phyloP scores from a whole-genome alignment of 2,797 vertebrate genomes.

The Macropodus opercularis region DNA sequence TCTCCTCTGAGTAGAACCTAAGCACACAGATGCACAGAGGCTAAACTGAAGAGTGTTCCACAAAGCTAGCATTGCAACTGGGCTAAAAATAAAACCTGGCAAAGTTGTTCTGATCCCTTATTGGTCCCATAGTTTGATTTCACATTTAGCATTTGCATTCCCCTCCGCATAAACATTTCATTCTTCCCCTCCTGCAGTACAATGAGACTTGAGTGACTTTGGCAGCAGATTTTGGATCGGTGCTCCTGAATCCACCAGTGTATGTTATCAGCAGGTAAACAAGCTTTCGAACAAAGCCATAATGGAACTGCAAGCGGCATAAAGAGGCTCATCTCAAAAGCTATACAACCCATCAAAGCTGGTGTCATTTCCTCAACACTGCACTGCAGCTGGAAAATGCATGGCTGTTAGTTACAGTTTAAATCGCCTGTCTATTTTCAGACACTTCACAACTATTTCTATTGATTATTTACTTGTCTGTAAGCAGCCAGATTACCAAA shows the following conservation, averaged over 20 bases:
- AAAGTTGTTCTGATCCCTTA: conserved; percentile 85
- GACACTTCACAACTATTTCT: conserved; percentile 82
- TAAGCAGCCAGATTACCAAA: conserved; percentile 79
- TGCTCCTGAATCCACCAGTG: conserved; percentile 88
- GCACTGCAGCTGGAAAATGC: conserved; percentile 79
- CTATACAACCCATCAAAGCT: conserved; percentile 87
- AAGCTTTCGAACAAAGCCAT: conserved; percentile 90
- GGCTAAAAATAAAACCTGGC: conserved; percentile 88
- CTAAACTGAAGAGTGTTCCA: conserved; percentile 74
- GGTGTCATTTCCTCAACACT: conserved; percentile 85
- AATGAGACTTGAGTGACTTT: conserved; percentile 90
- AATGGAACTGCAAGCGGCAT: conserved; percentile 86
- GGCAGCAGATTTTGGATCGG: conserved; percentile 88
- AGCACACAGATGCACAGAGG: conserved; percentile 75
- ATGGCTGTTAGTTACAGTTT: conserved; percentile 83
- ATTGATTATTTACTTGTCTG: conserved; percentile 84
- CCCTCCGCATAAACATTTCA: conserved; percentile 86
- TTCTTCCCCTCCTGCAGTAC: conserved; percentile 85
- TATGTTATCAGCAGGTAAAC: conserved; percentile 93
- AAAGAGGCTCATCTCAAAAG: conserved; percentile 88
- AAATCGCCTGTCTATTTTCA: conserved; percentile 82
- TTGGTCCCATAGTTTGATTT: conserved; percentile 88
- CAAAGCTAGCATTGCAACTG: conserved; percentile 80
- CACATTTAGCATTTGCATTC: conserved; percentile 87
- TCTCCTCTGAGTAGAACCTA: conserved; percentile 61